Evolutionary conservation across 1,140 invertebrate species (phyloP), one percentile per base, ranked within the genome.

Genomic region (Pentalonia nigronervosa): DNA sequence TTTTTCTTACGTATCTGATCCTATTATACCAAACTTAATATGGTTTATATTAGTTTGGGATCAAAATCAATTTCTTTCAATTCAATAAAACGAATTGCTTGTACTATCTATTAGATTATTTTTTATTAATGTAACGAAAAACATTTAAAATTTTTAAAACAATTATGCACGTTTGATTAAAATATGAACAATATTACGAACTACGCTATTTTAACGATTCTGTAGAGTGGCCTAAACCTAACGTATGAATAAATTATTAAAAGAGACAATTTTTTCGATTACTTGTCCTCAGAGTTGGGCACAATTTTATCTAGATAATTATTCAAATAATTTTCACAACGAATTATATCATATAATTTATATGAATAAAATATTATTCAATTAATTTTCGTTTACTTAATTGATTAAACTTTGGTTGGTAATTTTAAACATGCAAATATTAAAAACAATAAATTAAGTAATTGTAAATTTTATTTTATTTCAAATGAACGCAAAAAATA

Each of bases 31-130:
- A 76, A 76, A 76, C n/a, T 76, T n/a, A 76, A 76, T 76, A 76
- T 34, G 17, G 30, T 34, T 6, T 76, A n/a, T 76, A 76, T 76
- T 76, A 76, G 60, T n/a, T 76, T 76, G 60, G 14, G n/a, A 76
- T 76, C 60, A 76, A 76, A 76, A 76, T 76, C 60, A 76, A 76
- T 76, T 76, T 76, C 60, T 76, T 76, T 76, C 60, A 76, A 76
- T 76, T 76, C n/a, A 14, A 14, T 7, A 34, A 76, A n/a, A 76
- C n/a, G n/a, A 76, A n/a, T 76, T n/a, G 60, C 60, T 76, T 34
- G n/a, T 20, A 76, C 14, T 76, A 76, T 4, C 14, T 76, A 76
- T 76, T n/a, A 34, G 14, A 76, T 76, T 76, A 76, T 76, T n/a
- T 76, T 4, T n/a, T 14, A 76, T n/a, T 17, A 17, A 4, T n/a